Base-by-base conservation (phyloP, 2,888 invertebrate species). In the Tipula lateralis region DNA sequence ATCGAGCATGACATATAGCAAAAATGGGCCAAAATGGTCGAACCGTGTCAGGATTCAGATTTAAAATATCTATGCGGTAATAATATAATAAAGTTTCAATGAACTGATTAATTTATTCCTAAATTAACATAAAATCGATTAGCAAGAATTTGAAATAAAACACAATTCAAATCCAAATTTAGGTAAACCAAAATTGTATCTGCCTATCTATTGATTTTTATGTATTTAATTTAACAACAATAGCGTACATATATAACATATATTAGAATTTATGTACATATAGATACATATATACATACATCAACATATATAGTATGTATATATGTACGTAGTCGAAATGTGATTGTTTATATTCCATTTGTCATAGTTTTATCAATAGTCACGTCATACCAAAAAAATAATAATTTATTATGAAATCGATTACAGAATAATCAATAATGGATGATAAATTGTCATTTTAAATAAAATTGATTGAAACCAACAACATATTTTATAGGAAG, bases 311-410 rank as follows among this genome's bases (percentile, higher is more conserved):
- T 2, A 44, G n/a, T 16, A n/a, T 44, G 16, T 44, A n/a, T 16
- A 39, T 39, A 44, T 44, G 7, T 32, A 32, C 32, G 7, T 32
- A 32, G 3, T 44, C 44, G 3, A 44, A 44, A 44, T 44, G 66
- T 66, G 66, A 66, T 66, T 66, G 24, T 66, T 66, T 66, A 66
- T 66, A 24, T 66, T 66, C 66, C 24, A 66, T 66, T 66, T 66
- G 66, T 66, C 66, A 66, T 66, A 66, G 66, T 66, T 66, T 66
- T 66, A 66, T 66, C 66, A 24, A 66, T 66, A 66, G 66, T 66
- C 66, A 66, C 66, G 66, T 66, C 24, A 66, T 66, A 24, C 66
- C 24, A 66, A 66, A 66, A 66, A 9, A 7, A 13, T 24, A 66
- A 66, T 66, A 66, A 66, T 66, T 66, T 66, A 66, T 66, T 66